Conservation (phyloP, 2,113 vertebrate genomes). For the Stigmatopora nigra region DNA sequence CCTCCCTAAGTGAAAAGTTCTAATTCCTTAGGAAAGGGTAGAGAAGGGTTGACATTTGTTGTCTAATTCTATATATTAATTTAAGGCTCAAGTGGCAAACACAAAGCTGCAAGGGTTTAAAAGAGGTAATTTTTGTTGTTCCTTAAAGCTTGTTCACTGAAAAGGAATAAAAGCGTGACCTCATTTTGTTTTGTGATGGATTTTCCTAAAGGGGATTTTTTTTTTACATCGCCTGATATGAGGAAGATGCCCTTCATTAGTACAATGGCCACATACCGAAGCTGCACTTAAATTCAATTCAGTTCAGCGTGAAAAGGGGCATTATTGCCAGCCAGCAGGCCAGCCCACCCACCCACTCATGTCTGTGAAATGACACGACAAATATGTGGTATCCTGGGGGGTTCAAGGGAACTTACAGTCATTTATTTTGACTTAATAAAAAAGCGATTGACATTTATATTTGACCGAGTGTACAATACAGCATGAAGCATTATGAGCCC, state of each 20-base stretch:
- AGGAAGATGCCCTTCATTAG: slow-evolving; percentile 65
- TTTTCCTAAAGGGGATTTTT: slow-evolving; percentile 68
- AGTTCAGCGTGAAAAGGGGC: slow-evolving; percentile 58
- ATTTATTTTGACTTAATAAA: slow-evolving; percentile 2
- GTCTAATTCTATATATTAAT: not conserved
- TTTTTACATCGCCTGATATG: slow-evolving; percentile 46
- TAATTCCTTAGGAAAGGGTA: not conserved
- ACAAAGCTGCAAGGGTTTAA: slow-evolving; percentile 1
- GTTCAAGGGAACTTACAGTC: not conserved
- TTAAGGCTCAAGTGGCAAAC: not conserved
- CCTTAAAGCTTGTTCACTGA: slow-evolving; percentile 25
- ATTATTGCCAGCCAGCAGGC: slow-evolving; percentile 34
- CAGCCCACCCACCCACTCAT: slow-evolving; percentile 26
- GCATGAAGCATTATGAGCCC: not conserved
- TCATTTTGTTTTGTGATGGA: slow-evolving; percentile 52
- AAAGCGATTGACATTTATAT: slow-evolving; percentile 23
- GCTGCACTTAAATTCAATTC: slow-evolving; percentile 63
- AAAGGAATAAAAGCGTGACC: slow-evolving; percentile 43
- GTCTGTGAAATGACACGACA: slow-evolving; percentile 7
- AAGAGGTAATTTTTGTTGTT: not conserved
- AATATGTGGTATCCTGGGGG: not conserved
- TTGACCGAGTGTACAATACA: not conserved
- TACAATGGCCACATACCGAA: slow-evolving; percentile 21
- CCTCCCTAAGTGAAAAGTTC: not conserved
- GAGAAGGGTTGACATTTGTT: not conserved